These are phyloP conservation scores for Entomobrya proxima DNA, from an alignment of 2,888 invertebrate genomes.

Conservation along the genomic window DNA sequence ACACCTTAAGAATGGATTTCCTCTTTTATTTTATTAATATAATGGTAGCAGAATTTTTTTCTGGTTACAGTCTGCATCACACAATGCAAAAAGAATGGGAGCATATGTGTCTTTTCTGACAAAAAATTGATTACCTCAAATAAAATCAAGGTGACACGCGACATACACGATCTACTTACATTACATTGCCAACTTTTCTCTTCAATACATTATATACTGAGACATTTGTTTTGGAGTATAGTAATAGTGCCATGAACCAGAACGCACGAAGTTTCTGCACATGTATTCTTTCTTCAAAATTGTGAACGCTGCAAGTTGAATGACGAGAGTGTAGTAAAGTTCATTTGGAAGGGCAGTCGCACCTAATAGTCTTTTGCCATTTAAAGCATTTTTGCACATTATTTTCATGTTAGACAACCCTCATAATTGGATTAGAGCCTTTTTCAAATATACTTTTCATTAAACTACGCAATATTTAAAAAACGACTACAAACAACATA, in stretches of 20 bases:
- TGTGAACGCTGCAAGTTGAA: background rate
- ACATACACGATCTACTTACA: constrained; percentile 45
- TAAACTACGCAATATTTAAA: too few species aligned
- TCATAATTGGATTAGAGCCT: too few species aligned
- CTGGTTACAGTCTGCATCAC: background rate
- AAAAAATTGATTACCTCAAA: constrained; percentile 56
- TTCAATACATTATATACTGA: background rate
- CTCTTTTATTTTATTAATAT: background rate
- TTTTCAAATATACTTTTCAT: too few species aligned
- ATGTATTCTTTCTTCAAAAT: background rate
- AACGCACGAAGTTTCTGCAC: background rate
- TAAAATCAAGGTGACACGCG: constrained; percentile 62
- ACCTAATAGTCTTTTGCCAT: too few species aligned
- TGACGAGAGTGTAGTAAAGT: too few species aligned
- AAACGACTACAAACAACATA: too few species aligned
- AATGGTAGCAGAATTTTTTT: background rate
- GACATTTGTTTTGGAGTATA: background rate
- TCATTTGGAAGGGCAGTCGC: too few species aligned
- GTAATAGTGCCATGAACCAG: background rate
- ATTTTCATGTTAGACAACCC: too few species aligned
- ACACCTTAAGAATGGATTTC: background rate
- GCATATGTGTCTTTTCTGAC: constrained; percentile 33
- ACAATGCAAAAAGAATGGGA: constrained; percentile 11
- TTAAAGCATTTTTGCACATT: too few species aligned
- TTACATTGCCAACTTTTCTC: background rate